Evolutionary conservation across 2,888 invertebrate genomes (phyloP).

Genomic region (Onthophagus sagittarius): DNA sequence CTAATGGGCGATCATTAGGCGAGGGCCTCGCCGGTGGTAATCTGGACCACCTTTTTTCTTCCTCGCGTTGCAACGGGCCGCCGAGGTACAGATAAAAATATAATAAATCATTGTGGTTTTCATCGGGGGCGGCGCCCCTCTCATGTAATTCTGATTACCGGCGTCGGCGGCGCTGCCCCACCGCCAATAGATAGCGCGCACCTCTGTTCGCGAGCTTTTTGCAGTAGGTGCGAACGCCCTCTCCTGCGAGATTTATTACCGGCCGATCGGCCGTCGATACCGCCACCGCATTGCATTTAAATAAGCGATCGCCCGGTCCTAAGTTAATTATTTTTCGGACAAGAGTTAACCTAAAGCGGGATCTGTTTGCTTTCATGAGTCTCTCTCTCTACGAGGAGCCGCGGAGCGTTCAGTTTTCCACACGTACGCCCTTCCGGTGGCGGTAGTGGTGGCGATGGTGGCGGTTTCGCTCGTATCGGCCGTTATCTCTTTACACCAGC

Average conservation of each 20-base stretch:
- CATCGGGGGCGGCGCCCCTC: slow-evolving; percentile 36
- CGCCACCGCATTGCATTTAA: background rate
- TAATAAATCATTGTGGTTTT: slow-evolving; percentile 48
- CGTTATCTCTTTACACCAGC: slow-evolving; percentile 46
- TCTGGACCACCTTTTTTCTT: slow-evolving; percentile 44
- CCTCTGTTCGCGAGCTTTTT: background rate
- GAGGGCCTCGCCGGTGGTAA: slow-evolving; percentile 39
- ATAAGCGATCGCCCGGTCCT: background rate
- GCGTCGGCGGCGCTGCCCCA: slow-evolving; percentile 14
- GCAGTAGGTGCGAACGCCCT: background rate
- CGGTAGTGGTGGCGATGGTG: slow-evolving; percentile 11
- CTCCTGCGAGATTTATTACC: background rate
- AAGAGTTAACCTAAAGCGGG: background rate
- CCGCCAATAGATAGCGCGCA: slow-evolving; percentile 33
- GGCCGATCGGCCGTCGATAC: background rate
- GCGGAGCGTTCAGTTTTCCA: slow-evolving; percentile 1
- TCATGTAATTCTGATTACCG: slow-evolving; percentile 38
- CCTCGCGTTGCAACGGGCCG: slow-evolving; percentile 19
- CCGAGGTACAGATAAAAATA: slow-evolving; percentile 46
- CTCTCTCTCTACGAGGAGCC: background rate
- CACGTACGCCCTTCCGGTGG: slow-evolving; percentile 1
- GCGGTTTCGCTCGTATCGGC: slow-evolving; percentile 43
- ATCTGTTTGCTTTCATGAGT: background rate
- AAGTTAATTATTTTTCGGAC: background rate
- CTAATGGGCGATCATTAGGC: slow-evolving; percentile 51